Conservation (phyloP, 2,113 vertebrate species). For the Ascaphus truei region DNA sequence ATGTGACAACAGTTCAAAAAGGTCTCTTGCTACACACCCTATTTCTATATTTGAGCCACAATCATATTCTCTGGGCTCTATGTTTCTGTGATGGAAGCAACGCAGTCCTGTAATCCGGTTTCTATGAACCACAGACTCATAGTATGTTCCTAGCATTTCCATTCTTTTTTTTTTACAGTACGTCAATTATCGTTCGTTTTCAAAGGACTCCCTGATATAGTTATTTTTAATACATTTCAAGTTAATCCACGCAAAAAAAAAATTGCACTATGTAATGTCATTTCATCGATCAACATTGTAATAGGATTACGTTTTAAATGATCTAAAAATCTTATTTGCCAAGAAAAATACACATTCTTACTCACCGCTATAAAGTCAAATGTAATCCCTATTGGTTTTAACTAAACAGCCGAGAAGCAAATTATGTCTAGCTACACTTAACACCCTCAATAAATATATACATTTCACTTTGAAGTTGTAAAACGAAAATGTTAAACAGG, state of each 20-base stretch:
- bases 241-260: slow-evolving; percentile 67
- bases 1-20: not conserved
- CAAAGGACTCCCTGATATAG: not conserved
- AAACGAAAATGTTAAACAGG: slow-evolving; percentile 60
- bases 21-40: not conserved
- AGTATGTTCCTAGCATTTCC: too few relatives aligned
- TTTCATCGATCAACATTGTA: slow-evolving; percentile 69
- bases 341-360: slow-evolving; percentile 66
- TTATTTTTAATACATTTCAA: slow-evolving; percentile 13
- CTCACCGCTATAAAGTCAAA: slow-evolving; percentile 70
- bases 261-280: slow-evolving; percentile 63
- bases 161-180: not conserved
- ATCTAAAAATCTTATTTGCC: slow-evolving; percentile 73
- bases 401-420: slow-evolving; percentile 66
- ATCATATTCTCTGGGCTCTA: not conserved
- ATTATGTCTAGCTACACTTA: slow-evolving; percentile 64
- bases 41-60: not conserved
- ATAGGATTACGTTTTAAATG: slow-evolving; percentile 74
- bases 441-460: slow-evolving; percentile 59
- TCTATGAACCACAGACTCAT: not conserved
- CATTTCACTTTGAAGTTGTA: slow-evolving; percentile 68
- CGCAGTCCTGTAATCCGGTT: not conserved
- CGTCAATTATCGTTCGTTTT: not conserved
- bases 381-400: slow-evolving; percentile 71
- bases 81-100: not conserved